phyloP scores from a whole-genome alignment of 1,140 invertebrate species.

The Nilaparvata lugens region DNA sequence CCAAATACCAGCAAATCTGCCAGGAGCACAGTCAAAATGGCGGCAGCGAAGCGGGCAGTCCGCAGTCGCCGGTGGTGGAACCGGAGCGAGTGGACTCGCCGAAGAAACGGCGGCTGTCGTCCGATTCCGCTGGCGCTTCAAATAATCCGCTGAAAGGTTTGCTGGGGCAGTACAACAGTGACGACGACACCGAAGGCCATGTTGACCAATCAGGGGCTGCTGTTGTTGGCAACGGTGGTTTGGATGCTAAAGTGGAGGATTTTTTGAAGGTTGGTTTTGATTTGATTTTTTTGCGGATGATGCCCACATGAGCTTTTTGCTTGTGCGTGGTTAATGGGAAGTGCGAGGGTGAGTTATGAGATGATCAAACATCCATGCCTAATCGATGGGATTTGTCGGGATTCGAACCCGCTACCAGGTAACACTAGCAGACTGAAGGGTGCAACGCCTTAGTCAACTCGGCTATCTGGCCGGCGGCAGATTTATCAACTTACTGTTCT shows the following conservation, averaged over 20 bases:
- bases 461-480: too few species aligned
- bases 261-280: conserved; percentile 35
- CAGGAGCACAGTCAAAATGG: conserved; percentile 24
- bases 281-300: conserved; percentile 1
- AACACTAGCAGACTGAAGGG: too few species aligned
- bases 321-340: too few species aligned
- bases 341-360: too few species aligned
- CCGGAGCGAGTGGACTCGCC: neutral
- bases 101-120: neutral
- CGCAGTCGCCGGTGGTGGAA: neutral
- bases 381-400: too few species aligned
- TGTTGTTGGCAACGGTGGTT: conserved; percentile 12
- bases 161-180: conserved; percentile 38
- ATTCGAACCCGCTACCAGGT: too few species aligned
- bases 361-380: too few species aligned
- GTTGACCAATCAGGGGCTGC: conserved; percentile 29
- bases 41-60: conserved; percentile 24
- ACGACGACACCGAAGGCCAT: conserved; percentile 33
- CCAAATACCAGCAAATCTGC: conserved; percentile 33
- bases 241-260: conserved; percentile 40
- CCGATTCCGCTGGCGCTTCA: neutral
- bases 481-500: too few species aligned
- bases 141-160: conserved; percentile 36
- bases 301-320: too few species aligned
- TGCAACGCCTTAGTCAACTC: too few species aligned